phyloP scores from a whole-genome alignment of 2,797 vertebrate genomes.

The Salarias fasciatus region DNA sequence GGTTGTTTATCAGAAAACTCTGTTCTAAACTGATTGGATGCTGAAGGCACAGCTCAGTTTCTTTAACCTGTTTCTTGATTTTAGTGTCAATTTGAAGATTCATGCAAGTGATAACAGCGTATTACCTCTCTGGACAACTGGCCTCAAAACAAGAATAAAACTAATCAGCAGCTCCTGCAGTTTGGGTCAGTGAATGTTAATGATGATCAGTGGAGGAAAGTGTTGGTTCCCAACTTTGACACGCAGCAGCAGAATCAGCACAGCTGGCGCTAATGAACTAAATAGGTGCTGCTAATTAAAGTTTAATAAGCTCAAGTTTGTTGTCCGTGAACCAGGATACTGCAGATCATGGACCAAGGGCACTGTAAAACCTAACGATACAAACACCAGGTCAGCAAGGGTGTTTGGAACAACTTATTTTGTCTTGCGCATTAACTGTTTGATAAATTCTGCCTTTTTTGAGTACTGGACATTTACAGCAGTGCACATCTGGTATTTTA shows the following conservation, averaged over 20 bases:
- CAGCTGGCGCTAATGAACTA: conserved; percentile 40
- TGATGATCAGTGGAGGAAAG: conserved; percentile 30
- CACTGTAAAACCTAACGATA: conserved; percentile 10
- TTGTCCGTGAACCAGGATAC: conserved; percentile 12
- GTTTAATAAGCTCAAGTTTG: conserved; percentile 32
- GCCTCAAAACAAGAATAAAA: conserved; percentile 10
- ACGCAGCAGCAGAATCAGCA: conserved; percentile 35
- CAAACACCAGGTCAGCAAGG: not conserved
- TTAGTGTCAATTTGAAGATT: too few relatives aligned
- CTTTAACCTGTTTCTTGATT: too few relatives aligned
- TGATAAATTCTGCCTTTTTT: not conserved
- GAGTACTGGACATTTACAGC: too few relatives aligned
- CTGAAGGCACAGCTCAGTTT: too few relatives aligned
- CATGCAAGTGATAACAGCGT: too few relatives aligned
- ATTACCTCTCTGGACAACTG: conserved; percentile 1
- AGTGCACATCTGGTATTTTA: too few relatives aligned
- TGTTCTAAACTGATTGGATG: not conserved
- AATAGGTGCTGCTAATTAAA: conserved; percentile 43
- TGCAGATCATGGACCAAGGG: conserved; percentile 15
- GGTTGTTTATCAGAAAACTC: conserved; percentile 3
- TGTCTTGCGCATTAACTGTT: not conserved
- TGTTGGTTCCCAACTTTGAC: conserved; percentile 35
- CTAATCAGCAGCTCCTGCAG: conserved; percentile 14
- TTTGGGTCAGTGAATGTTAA: conserved; percentile 25
- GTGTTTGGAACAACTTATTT: not conserved